Base-by-base conservation (phyloP, 2,113 vertebrate species). In the Corvus moneduloides region DNA sequence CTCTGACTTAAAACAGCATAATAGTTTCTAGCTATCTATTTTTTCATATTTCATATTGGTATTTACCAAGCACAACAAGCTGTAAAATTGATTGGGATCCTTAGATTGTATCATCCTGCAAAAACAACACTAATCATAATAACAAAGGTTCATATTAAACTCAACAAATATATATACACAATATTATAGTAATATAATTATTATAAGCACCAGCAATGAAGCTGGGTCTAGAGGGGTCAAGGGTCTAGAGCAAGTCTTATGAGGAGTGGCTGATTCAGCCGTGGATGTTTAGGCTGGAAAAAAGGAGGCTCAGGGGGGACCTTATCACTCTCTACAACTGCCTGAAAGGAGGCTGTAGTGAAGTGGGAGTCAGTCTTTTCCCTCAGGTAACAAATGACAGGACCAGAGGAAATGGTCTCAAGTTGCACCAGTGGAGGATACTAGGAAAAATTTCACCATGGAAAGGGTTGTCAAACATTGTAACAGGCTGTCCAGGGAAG, bases 131-230 rank as follows among this genome's bases (percentile, higher is more conserved):
- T 49, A 49, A 59, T 39, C 9, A 56, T 44, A 81, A 35, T 7
- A 69, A 43, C 13, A 87, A 74, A n/a, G 23, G 4, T 66, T 46
- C 27, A 33, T 30, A 39, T 33, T 30, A 39, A 84, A 84, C 32
- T 15, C 0, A 59, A 58, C 49, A 32, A 54, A 11, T 18, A 30
- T 2, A 43, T 10, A 32, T 3, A 43, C 9, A 49, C 5, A n/a
- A 62, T 13, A 43, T 20, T 16, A 24, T 19, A 37, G 14, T 58
- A 56, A 28, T 39, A 26, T 4, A 33, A 79, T 37, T 58, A 35
- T 28, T 48, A 43, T 14, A 76, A 66, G 37, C 32, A 61, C 24
- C 16, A 54, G n/a, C 54, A 78, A 37, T 28, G 12, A 72, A 72
- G 32, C 27, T 64, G 44, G 43, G 10, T 49, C 24, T 32, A 43